These are phyloP conservation scores for Piprites chloris DNA, from an alignment of 2,113 vertebrate species.

Conservation along the genomic window DNA sequence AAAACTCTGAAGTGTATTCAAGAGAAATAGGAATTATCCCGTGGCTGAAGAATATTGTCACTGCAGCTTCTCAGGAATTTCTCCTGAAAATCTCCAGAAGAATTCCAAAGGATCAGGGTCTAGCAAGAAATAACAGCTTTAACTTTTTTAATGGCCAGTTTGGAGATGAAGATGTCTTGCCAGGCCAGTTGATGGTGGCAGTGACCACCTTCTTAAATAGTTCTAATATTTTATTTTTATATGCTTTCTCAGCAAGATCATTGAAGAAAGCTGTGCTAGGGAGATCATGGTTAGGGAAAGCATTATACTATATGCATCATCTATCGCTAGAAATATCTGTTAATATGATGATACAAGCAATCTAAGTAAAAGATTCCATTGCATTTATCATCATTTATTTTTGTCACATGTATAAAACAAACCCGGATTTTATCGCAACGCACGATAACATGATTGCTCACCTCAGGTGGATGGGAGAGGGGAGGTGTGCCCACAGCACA, in stretches of 20 bases:
- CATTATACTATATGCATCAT: background rate
- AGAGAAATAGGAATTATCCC: background rate
- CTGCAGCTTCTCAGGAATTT: background rate
- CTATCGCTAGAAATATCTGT: background rate
- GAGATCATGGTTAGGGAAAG: background rate
- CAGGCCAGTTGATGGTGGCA: background rate
- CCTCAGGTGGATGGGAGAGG: fast-evolving
- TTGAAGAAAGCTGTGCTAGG: background rate
- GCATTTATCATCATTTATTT: background rate
- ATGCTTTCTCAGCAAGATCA: background rate
- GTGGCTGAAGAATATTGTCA: background rate
- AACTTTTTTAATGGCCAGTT: background rate
- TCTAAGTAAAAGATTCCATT: background rate
- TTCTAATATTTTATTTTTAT: background rate
- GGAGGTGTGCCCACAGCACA: fast-evolving
- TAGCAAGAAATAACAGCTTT: background rate
- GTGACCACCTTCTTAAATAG: background rate
- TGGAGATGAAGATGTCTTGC: background rate
- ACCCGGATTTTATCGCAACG: too few relatives aligned
- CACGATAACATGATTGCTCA: too few relatives aligned
- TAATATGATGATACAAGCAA: background rate
- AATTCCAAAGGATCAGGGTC: background rate
- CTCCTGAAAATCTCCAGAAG: background rate
- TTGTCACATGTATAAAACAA: background rate
- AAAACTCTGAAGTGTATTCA: background rate